Conservation (phyloP, 2,113 vertebrate genomes). For the Ornithorhynchus anatinus region DNA sequence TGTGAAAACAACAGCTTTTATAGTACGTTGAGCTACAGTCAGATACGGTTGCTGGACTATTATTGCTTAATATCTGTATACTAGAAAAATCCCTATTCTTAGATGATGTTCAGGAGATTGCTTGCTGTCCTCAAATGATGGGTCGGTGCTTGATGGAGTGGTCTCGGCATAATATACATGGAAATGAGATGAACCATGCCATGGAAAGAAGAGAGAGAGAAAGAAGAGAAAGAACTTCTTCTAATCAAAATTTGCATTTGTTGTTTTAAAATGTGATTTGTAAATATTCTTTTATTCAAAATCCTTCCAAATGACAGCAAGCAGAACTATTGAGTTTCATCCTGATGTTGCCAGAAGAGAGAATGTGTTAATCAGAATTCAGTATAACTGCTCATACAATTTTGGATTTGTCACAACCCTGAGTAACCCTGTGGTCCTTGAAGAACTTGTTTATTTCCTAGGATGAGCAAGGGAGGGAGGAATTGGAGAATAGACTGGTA, state of each 20-base stretch:
- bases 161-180: constrained; percentile 6
- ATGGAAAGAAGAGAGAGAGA: background rate
- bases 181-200: constrained; percentile 14
- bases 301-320: no score
- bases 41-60: constrained; percentile 58
- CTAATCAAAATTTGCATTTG: background rate
- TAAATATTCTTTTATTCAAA: background rate
- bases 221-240: background rate
- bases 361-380: no score
- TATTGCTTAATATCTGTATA: constrained; percentile 39
- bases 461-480: background rate
- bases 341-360: no score
- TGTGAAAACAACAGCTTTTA: constrained; percentile 59
- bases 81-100: constrained; percentile 54
- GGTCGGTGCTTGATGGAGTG: constrained; percentile 9
- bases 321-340: background rate
- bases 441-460: background rate
- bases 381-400: no score
- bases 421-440: no score
- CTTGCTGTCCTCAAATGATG: constrained; percentile 38
- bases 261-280: no score
- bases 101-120: constrained; percentile 11
- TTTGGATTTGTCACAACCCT: no score
- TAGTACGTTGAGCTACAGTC: constrained; percentile 53
- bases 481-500: background rate